Conservation (phyloP, 2,888 invertebrate species). For the Dynastes maya region DNA sequence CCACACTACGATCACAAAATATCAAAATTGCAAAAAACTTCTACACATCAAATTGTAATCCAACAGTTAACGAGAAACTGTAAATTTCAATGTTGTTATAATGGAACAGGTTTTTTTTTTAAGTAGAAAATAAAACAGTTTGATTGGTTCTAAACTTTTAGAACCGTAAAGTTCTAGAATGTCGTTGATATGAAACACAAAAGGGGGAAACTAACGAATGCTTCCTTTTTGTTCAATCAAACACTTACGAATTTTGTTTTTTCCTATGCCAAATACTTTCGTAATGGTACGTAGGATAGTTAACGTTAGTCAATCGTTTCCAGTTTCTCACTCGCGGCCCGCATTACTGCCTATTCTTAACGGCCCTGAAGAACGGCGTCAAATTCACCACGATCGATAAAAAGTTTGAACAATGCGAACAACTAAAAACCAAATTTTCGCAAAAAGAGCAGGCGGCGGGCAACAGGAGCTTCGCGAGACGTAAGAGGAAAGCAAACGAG, state of each 20-base stretch:
- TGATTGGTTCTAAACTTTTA: too few relatives aligned
- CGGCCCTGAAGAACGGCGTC: constrained; percentile 76
- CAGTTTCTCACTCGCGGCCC: constrained; percentile 78
- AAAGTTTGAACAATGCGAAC: constrained; percentile 66
- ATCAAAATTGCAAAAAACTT: too few relatives aligned
- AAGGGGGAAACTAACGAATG: background rate
- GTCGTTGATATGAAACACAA: background rate
- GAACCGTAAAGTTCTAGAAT: too few relatives aligned
- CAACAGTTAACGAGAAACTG: too few relatives aligned
- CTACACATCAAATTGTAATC: too few relatives aligned
- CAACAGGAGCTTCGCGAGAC: too few relatives aligned
- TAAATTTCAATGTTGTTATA: too few relatives aligned
- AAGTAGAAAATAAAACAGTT: too few relatives aligned
- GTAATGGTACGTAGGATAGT: background rate
- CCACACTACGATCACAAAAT: too few relatives aligned
- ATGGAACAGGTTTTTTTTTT: too few relatives aligned
- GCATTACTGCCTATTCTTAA: constrained; percentile 76
- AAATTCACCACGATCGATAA: constrained; percentile 75
- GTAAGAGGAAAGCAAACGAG: constrained; percentile 39
- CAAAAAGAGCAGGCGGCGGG: constrained; percentile 39
- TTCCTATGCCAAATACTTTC: too few relatives aligned
- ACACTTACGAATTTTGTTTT: constrained; percentile 26
- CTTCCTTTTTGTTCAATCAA: background rate
- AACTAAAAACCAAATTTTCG: constrained; percentile 62
- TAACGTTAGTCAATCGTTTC: constrained; percentile 49